A percentile compares a stretch with the other conserved stretches of the same genome.
Evolutionary conservation across 2,888 invertebrate species (phyloP).

Genomic region (Microdon myrmicae): DNA sequence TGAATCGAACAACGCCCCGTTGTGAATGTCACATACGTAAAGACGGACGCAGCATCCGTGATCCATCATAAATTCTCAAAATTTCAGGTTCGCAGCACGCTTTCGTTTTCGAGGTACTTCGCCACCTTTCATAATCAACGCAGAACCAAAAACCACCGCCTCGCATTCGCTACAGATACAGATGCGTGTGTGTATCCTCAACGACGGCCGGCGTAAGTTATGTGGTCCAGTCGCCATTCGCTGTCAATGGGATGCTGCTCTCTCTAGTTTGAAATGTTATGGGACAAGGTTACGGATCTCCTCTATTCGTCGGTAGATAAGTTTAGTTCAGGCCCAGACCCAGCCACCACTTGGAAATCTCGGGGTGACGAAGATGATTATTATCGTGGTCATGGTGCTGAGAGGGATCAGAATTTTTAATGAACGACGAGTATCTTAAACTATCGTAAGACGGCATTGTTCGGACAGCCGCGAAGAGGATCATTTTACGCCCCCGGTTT

Average conservation of each 20-base stretch:
- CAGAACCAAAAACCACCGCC: conserved; percentile 24
- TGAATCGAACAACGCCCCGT: not conserved
- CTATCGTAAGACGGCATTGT: conserved; percentile 48
- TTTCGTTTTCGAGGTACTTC: conserved; percentile 46
- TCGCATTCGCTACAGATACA: no score
- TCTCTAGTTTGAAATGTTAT: conserved; percentile 46
- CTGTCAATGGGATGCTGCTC: conserved; percentile 43
- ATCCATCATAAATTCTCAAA: conserved; percentile 45
- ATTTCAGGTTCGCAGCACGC: conserved; percentile 21
- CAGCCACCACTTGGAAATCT: no score
- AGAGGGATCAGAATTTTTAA: conserved; percentile 46
- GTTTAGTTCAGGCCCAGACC: conserved; percentile 25
- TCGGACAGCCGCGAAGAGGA: conserved; percentile 33
- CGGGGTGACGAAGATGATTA: conserved; percentile 12
- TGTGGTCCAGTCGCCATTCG: conserved; percentile 1
- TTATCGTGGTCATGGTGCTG: conserved; percentile 17
- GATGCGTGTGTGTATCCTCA: conserved; percentile 6
- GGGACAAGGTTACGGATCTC: conserved; percentile 48
- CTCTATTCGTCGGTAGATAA: conserved; percentile 40
- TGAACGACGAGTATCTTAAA: conserved; percentile 42
- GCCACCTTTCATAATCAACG: conserved; percentile 35
- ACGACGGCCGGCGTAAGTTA: conserved; percentile 15
- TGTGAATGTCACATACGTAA: conserved; percentile 10
- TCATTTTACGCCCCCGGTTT: conserved; percentile 42
- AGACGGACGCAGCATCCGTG: conserved; percentile 9